phyloP scores from a whole-genome alignment of 1,140 invertebrate genomes.

The Pogonomyrmex barbatus region DNA sequence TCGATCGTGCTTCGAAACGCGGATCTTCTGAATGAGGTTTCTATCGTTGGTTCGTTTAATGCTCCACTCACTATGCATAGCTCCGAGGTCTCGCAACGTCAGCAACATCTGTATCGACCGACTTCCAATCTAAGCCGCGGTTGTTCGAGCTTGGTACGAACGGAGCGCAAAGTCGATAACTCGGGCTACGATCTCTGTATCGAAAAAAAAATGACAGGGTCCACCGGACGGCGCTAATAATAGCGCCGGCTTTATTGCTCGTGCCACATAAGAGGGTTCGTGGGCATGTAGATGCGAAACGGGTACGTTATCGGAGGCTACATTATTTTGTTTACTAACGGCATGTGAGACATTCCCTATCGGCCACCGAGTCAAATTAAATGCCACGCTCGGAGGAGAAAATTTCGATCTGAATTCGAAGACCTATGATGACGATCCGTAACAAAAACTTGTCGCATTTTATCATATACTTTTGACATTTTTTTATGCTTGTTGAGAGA shows the following conservation, averaged over 20 bases:
- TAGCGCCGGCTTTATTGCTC: constrained; percentile 67
- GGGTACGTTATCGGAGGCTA: constrained; percentile 23
- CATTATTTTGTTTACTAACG: constrained; percentile 66
- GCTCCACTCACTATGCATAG: constrained; percentile 38
- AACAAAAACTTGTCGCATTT: constrained; percentile 9
- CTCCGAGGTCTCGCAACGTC: constrained; percentile 25
- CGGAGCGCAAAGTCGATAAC: constrained; percentile 40
- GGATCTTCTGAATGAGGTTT: constrained; percentile 29
- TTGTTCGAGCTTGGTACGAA: constrained; percentile 36
- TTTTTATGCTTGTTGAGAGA: neutral
- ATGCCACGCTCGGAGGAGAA: constrained; percentile 12
- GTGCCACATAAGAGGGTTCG: constrained; percentile 55
- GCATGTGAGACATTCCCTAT: constrained; percentile 68
- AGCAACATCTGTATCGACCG: constrained; percentile 54
- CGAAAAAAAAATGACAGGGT: constrained; percentile 63
- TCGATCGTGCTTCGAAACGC: constrained; percentile 24
- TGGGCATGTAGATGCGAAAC: constrained; percentile 66
- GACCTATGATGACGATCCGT: neutral
- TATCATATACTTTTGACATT: neutral
- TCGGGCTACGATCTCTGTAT: constrained; percentile 62
- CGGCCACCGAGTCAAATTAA: constrained; percentile 70
- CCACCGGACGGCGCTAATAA: constrained; percentile 65
- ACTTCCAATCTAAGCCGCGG: constrained; percentile 43
- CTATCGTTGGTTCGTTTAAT: constrained; percentile 38
- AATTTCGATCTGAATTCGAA: constrained; percentile 28